Evolutionary conservation across 2,888 invertebrate genomes (phyloP).

Genomic region (Sympetrum striolatum): DNA sequence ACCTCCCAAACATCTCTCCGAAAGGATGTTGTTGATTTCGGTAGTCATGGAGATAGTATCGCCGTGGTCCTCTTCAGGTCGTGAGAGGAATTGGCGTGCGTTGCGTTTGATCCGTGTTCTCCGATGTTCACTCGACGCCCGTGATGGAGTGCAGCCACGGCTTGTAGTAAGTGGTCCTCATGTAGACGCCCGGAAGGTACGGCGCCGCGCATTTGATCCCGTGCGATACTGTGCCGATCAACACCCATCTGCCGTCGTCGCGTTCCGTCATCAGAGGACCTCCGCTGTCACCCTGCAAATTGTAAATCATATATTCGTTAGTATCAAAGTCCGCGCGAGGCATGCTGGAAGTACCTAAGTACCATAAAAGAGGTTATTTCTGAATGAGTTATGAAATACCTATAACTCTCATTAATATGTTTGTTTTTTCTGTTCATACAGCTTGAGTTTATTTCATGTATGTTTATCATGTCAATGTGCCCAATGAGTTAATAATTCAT

Average conservation of each 20-base stretch:
- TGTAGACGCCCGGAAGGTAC: slow-evolving; percentile 90
- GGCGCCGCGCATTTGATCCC: slow-evolving; percentile 95
- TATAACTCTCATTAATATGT: no score
- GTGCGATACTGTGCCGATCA: slow-evolving; percentile 91
- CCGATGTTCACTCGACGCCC: slow-evolving; percentile 63
- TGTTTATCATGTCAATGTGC: no score
- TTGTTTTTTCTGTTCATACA: no score
- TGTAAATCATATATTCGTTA: not conserved
- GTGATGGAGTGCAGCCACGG: slow-evolving; percentile 89
- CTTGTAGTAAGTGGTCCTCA: slow-evolving; percentile 90
- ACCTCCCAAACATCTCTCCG: not conserved
- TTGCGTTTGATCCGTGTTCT: not conserved
- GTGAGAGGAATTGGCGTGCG: not conserved
- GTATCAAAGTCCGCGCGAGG: no score
- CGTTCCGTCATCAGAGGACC: slow-evolving; percentile 86
- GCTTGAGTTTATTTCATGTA: no score
- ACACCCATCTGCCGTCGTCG: slow-evolving; percentile 83
- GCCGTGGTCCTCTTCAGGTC: not conserved
- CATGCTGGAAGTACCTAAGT: no score
- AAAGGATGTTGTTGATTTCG: not conserved
- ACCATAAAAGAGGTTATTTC: no score
- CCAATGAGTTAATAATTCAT: no score
- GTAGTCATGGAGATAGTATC: not conserved
- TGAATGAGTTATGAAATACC: no score
- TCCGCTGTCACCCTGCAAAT: slow-evolving; percentile 85